Evolutionary conservation across 2,888 invertebrate species (phyloP).

Genomic region (Archaeoteleia sp.): DNA sequence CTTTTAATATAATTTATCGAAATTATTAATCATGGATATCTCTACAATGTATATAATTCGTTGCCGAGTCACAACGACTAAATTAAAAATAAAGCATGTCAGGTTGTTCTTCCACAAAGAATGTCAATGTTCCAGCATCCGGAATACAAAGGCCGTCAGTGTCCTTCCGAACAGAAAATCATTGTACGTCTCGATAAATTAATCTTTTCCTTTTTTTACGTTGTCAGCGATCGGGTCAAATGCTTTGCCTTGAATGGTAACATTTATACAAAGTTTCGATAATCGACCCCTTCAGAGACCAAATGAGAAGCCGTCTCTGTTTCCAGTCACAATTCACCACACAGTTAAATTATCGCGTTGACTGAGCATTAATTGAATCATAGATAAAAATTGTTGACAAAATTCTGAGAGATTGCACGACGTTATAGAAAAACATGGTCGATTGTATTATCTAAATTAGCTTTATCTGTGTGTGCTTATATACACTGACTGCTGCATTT

Average conservation of each 20-base stretch:
- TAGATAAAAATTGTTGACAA: slow-evolving; percentile 41
- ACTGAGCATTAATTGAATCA: slow-evolving; percentile 30
- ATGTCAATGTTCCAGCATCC: slow-evolving; percentile 57
- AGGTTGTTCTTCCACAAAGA: slow-evolving; percentile 52
- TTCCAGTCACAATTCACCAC: slow-evolving; percentile 21
- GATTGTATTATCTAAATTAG: slow-evolving; percentile 27
- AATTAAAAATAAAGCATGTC: slow-evolving; percentile 24
- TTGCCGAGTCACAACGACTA: too few species aligned
- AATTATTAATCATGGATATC: too few species aligned
- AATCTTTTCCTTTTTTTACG: slow-evolving; percentile 59
- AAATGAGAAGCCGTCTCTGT: slow-evolving; percentile 27
- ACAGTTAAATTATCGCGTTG: slow-evolving; percentile 22
- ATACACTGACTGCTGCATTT: slow-evolving; percentile 20
- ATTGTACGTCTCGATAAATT: slow-evolving; percentile 65
- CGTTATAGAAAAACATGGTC: slow-evolving; percentile 15
- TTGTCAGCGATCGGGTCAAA: slow-evolving; percentile 41
- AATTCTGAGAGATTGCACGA: slow-evolving; percentile 14
- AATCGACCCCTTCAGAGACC: slow-evolving; percentile 55
- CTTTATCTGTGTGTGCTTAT: slow-evolving; percentile 4
- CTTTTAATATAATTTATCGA: too few species aligned
- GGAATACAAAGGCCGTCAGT: slow-evolving; percentile 65
- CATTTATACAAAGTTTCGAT: slow-evolving; percentile 66
- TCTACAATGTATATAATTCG: too few species aligned
- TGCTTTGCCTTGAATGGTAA: slow-evolving; percentile 55
- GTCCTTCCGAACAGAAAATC: slow-evolving; percentile 69